A percentile compares a stretch with the other conserved stretches of the same genome.
Evolutionary conservation across 2,797 vertebrate species (phyloP).

Genomic region (Acridotheres tristis): DNA sequence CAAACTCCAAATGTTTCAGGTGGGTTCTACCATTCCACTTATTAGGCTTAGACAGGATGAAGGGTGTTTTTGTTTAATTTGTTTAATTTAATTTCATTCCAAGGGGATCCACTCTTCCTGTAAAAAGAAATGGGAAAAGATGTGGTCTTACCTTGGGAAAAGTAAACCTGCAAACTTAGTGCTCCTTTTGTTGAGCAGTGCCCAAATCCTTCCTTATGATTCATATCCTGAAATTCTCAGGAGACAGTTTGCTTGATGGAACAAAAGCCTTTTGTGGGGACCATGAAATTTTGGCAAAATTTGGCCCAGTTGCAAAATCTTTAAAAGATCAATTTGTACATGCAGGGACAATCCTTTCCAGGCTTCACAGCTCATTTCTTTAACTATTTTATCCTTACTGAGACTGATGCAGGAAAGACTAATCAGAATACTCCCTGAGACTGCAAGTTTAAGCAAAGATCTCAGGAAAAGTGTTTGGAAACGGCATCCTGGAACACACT

Average conservation of each 20-base stretch:
- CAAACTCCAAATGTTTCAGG: neutral
- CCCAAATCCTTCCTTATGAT: neutral
- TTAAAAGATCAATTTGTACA: neutral
- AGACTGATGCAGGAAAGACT: neutral
- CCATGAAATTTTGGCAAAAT: neutral
- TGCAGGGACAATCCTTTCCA: neutral
- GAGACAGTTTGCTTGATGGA: neutral
- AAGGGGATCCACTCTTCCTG: neutral
- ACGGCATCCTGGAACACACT: neutral
- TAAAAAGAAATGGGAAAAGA: neutral
- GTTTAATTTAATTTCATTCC: neutral
- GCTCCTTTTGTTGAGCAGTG: neutral
- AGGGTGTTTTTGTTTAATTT: neutral
- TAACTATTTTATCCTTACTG: neutral
- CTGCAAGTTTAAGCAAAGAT: neutral
- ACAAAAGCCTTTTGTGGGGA: neutral
- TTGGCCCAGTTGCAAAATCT: neutral
- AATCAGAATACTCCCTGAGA: neutral
- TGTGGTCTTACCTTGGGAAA: neutral
- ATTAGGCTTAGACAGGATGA: neutral
- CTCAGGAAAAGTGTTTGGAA: neutral
- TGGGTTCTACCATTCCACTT: neutral
- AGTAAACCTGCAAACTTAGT: neutral
- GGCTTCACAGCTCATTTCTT: neutral
- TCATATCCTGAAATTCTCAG: neutral